Base-by-base conservation (phyloP, 2,888 invertebrate species). In the Pachycephus smyrnensis region DNA sequence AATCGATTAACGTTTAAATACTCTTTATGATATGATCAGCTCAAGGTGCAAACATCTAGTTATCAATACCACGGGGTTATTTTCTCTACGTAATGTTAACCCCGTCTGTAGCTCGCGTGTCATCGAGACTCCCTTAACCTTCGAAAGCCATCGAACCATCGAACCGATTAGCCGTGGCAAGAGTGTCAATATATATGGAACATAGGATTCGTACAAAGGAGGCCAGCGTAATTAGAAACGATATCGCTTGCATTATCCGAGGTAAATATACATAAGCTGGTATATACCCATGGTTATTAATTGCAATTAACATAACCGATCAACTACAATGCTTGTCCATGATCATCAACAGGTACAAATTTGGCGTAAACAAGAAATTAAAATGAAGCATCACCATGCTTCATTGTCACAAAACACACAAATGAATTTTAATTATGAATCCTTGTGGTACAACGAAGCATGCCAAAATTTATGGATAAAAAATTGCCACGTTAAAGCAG, bases 21-120 rank as follows among this genome's bases (percentile, higher is more conserved):
- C 55, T 55, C 9, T 23, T 2, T 55, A 1, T 23, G 6, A 0
- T 2, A 23, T 2, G 23, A 40, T 40, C 40, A 15, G 15, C 6
- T 4, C 40, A 15, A 15, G 40, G 40, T 40, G 40, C 15, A 40
- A 40, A 9, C 55, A 55, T 23, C 23, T 55, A 23, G 2, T 55
- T 55, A 55, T 55, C 23, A 23, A 40, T 23, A 15, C 9, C 55
- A 23, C 6, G 40, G 15, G 15, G 15, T 15, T 4, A 40, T 15
- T 40, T 6, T 40, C 15, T 6, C 40, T 6, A 15, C 15, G 15
- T 40, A 30, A 32, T 11, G 12, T 71, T 71, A 71, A 71, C 31
- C 76, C 73, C 80, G 80, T 71, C 78, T 69, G 77, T 78, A 80
- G 78, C 69, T 80, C 76, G 77, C 73, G 75, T 73, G 74, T 74